A percentile compares a stretch with the other conserved stretches of the same genome.
These are phyloP conservation scores for Teleogryllus occipitalis DNA, from an alignment of 1,140 invertebrate genomes.

Conservation along the genomic window DNA sequence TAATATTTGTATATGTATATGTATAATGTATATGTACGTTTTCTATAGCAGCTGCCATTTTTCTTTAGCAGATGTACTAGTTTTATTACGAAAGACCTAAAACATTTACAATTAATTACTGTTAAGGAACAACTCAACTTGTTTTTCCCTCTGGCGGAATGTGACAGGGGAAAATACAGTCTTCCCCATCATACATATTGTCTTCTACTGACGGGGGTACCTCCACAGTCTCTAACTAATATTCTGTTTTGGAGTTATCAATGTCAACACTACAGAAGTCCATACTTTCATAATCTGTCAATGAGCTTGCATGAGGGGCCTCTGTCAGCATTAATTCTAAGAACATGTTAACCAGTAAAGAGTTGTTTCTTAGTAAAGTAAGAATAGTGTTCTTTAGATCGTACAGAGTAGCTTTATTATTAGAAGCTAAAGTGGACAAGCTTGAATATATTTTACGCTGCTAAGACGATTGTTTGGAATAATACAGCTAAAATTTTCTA, in stretches of 20 bases:
- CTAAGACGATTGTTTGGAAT: slow-evolving; percentile 58
- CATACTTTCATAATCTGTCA: neutral
- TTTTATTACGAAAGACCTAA: too few relatives aligned
- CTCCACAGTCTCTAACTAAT: neutral
- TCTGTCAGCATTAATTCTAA: slow-evolving; percentile 63
- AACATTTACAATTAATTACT: too few relatives aligned
- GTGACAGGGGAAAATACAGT: neutral
- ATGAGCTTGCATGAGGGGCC: slow-evolving; percentile 50
- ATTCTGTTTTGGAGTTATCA: neutral
- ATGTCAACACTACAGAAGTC: neutral
- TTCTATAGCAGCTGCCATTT: too few relatives aligned
- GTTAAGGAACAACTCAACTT: too few relatives aligned
- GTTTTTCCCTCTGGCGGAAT: neutral
- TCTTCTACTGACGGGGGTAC: neutral
- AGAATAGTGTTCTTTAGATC: slow-evolving; percentile 56
- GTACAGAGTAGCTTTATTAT: slow-evolving; percentile 50
- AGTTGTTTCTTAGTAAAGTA: slow-evolving; percentile 66
- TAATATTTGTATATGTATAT: too few relatives aligned
- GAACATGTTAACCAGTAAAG: slow-evolving; percentile 69
- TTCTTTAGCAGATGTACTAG: too few relatives aligned
- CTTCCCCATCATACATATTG: neutral
- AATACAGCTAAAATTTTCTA: slow-evolving; percentile 55
- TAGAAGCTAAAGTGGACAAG: slow-evolving; percentile 50
- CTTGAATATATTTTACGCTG: slow-evolving; percentile 65
- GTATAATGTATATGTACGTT: too few relatives aligned